Evolutionary conservation across 2,797 vertebrate genomes (phyloP).

Genomic region (Tenualosa ilisha): DNA sequence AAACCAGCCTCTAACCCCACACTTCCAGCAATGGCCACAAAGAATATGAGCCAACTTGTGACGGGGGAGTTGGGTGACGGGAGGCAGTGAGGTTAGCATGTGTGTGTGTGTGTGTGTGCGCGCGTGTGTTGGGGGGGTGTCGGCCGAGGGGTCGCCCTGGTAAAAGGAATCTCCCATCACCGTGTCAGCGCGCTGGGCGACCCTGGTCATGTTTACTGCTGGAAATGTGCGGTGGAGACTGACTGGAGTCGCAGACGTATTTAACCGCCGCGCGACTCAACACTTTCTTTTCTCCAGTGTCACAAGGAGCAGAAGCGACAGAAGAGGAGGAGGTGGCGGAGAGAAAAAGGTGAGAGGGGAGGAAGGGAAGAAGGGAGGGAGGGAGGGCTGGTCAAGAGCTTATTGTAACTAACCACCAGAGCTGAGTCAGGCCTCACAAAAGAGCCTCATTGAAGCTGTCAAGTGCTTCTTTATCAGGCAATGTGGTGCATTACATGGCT

Average conservation of each 20-base stretch:
- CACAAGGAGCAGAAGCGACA: neutral
- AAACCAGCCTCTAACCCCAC: neutral
- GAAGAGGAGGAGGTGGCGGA: neutral
- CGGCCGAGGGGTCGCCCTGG: neutral
- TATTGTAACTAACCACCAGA: neutral
- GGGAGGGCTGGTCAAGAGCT: neutral
- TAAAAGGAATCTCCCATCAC: neutral
- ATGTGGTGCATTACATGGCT: neutral
- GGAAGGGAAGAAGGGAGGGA: neutral
- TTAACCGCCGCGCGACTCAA: neutral
- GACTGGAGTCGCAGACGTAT: conserved; percentile 14
- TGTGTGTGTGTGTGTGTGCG: neutral
- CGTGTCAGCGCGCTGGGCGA: neutral
- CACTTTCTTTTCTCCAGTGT: neutral
- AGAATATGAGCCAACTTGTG: neutral
- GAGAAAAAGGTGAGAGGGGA: neutral
- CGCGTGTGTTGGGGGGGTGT: neutral
- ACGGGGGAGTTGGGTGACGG: neutral
- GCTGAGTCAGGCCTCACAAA: neutral
- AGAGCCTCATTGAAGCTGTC: neutral
- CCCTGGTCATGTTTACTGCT: conserved; percentile 15
- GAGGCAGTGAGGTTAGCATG: neutral
- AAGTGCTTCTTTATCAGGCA: neutral
- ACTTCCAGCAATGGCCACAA: neutral
- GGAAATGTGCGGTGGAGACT: conserved; percentile 18